Evolutionary conservation across 30 jellyfish, hydroid and myxozoan species (phyloP).

Genomic region (Hydra vulgaris): DNA sequence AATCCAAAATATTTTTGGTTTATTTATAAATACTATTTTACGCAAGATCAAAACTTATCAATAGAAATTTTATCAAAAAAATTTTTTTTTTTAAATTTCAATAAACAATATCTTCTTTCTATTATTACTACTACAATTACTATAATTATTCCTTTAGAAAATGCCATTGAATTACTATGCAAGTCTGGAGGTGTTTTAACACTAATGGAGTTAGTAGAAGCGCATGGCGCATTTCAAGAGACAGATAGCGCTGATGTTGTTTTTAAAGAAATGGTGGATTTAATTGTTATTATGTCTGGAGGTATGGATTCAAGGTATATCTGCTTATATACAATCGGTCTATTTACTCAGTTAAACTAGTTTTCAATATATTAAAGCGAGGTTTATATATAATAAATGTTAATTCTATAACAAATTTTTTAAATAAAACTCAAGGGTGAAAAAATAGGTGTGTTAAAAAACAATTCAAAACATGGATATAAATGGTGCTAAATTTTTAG

Average conservation of each 20-base stretch:
- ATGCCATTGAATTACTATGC: slow-evolving; percentile 6
- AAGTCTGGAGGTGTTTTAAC: slow-evolving; percentile 11
- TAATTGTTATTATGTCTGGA: slow-evolving; percentile 54
- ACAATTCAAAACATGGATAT: too few species aligned
- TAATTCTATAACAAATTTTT: not conserved
- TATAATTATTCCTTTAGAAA: not conserved
- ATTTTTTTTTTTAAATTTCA: too few species aligned
- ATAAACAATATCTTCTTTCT: too few species aligned
- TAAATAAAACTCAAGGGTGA: not conserved
- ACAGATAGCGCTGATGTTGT: slow-evolving; percentile 23
- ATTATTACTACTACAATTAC: slow-evolving; percentile 1
- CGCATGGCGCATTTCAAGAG: slow-evolving; percentile 35
- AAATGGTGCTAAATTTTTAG: too few species aligned
- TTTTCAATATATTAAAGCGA: not conserved
- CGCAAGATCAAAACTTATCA: too few species aligned
- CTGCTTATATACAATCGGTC: not conserved
- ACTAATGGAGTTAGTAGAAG: slow-evolving; percentile 22
- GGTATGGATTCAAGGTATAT: slow-evolving; percentile 37
- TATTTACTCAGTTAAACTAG: not conserved
- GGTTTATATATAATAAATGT: too few species aligned
- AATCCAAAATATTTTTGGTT: not conserved
- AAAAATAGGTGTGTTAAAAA: not conserved
- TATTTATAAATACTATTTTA: too few species aligned
- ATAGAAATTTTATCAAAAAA: too few species aligned
- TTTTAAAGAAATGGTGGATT: slow-evolving; percentile 49